Conservation (phyloP, 2,113 vertebrate species). For the Engystomops pustulosus region DNA sequence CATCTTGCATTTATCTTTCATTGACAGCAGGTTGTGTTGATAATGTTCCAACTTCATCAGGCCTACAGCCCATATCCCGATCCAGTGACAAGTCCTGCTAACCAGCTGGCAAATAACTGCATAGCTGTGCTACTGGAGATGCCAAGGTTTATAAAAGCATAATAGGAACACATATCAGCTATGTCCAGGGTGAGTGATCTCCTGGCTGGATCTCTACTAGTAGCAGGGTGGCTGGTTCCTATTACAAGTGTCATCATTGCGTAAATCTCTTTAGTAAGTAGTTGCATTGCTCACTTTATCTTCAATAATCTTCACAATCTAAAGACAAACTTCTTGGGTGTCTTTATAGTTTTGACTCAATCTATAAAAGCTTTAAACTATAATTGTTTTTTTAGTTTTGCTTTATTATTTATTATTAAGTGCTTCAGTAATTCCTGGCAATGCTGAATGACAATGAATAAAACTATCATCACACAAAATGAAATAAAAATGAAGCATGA, state of each 20-base stretch:
- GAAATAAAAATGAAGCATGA: too few species aligned
- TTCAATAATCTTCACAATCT: not conserved
- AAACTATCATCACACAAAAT: too few species aligned
- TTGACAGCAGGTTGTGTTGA: constrained; percentile 3
- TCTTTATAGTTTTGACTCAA: not conserved
- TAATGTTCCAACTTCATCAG: constrained; percentile 2
- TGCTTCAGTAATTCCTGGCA: not conserved
- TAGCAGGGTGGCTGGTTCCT: not conserved
- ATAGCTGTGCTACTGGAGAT: constrained; percentile 15
- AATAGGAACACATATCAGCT: constrained; percentile 48
- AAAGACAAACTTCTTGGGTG: not conserved
- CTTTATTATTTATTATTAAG: not conserved
- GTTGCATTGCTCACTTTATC: not conserved
- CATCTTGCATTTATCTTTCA: constrained; percentile 5
- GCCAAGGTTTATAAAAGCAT: constrained; percentile 20
- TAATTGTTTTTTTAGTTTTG: not conserved
- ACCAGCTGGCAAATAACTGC: constrained; percentile 29
- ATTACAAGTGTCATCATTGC: constrained; percentile 31
- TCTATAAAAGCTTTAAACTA: not conserved
- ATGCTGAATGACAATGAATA: not conserved
- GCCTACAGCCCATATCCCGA: constrained; percentile 2
- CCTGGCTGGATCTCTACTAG: constrained; percentile 14
- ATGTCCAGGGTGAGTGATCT: constrained; percentile 23
- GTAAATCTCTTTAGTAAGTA: not conserved
- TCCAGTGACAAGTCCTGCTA: constrained; percentile 5